Percentiles rank a stretch among this genome's conserved stretches.
These are phyloP conservation scores for Sinodicranocentrus sp. DNA, from an alignment of 2,888 invertebrate genomes.

Conservation along the genomic window DNA sequence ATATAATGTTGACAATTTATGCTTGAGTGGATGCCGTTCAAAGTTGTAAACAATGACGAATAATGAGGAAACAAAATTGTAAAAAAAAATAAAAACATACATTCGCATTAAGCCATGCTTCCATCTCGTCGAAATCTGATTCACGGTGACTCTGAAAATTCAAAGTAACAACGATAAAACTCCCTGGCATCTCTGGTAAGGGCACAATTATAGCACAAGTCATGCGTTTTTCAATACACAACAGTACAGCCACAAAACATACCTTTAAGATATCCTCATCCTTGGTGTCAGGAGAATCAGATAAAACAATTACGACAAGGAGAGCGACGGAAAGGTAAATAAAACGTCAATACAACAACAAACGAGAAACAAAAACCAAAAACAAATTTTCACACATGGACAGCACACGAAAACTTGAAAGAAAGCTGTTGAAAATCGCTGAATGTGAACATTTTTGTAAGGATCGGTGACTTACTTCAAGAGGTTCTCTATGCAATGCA, in stretches of 20 bases:
- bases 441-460: too few species aligned
- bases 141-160: conserved; percentile 80
- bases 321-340: conserved; percentile 56
- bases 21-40: neutral
- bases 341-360: conserved; percentile 73
- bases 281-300: conserved; percentile 70
- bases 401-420: neutral
- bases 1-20: conserved; percentile 7
- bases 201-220: conserved; percentile 73
- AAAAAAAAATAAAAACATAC: conserved; percentile 81
- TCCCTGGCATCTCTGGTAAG: conserved; percentile 65
- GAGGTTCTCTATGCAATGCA: conserved; percentile 50
- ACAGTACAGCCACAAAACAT: conserved; percentile 76
- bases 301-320: conserved; percentile 22
- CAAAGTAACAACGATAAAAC: conserved; percentile 39
- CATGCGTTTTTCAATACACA: conserved; percentile 69
- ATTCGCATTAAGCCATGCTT: conserved; percentile 93
- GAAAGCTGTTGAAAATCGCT: too few species aligned
- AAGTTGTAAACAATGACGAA: conserved; percentile 7
- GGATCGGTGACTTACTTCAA: conserved; percentile 69
- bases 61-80: conserved; percentile 35
- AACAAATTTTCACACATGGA: conserved; percentile 23
- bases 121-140: conserved; percentile 95
- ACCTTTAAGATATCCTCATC: conserved; percentile 77
- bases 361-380: conserved; percentile 72